Evolutionary conservation across 2,888 invertebrate genomes (phyloP).

Genomic region (Nemapogon koenigi): DNA sequence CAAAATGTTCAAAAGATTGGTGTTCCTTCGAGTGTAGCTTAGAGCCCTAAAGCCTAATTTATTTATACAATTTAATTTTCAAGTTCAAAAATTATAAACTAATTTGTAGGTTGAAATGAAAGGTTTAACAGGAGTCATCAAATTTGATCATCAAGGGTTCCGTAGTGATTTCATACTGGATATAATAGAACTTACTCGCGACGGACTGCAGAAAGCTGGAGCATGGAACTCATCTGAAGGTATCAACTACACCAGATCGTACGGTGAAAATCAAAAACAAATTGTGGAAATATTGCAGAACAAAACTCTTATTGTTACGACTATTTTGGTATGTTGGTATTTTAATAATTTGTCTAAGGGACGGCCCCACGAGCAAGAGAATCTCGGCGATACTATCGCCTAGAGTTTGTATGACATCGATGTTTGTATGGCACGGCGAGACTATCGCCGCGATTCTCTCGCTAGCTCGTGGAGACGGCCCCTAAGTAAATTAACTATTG

Average conservation of each 20-base stretch:
- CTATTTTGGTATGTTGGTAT: conserved; percentile 78
- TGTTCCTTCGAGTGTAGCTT: too few relatives aligned
- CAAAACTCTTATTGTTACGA: conserved; percentile 89
- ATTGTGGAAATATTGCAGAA: conserved; percentile 91
- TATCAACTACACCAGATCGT: conserved; percentile 86
- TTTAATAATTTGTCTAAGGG: neutral
- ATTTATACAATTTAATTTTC: too few relatives aligned
- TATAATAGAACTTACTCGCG: conserved; percentile 86
- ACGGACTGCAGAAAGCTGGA: conserved; percentile 84
- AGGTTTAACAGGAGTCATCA: conserved; percentile 91
- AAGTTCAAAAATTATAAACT: neutral
- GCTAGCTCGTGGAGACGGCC: too few relatives aligned
- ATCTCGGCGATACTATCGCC: too few relatives aligned
- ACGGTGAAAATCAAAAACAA: conserved; percentile 84
- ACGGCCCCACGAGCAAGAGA: neutral
- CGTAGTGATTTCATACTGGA: conserved; percentile 91
- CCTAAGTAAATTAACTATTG: too few relatives aligned
- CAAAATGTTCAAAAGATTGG: too few relatives aligned
- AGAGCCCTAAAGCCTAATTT: too few relatives aligned
- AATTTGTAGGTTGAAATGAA: conserved; percentile 82
- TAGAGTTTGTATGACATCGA: too few relatives aligned
- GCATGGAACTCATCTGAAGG: conserved; percentile 89
- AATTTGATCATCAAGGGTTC: conserved; percentile 94
- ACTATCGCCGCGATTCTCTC: too few relatives aligned
- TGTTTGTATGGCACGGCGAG: too few relatives aligned